Conservation (phyloP, 2,888 invertebrate genomes). For the Byasa hedistus region DNA sequence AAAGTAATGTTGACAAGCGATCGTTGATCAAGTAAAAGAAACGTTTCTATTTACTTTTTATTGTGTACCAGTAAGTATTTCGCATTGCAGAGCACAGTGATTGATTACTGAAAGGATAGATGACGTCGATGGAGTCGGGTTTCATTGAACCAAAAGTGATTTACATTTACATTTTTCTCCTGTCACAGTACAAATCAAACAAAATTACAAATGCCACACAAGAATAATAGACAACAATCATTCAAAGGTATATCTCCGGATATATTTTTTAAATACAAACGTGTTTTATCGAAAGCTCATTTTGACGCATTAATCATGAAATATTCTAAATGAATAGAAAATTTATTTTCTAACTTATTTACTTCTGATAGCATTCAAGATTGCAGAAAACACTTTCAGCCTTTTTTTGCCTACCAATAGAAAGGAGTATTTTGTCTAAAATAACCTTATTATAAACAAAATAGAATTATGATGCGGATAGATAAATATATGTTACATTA, state of each 20-base stretch:
- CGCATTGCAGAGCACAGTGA: slow-evolving; percentile 23
- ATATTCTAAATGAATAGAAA: too few species aligned
- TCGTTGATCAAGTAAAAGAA: neutral
- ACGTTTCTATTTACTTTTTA: slow-evolving; percentile 7
- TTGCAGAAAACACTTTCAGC: too few species aligned
- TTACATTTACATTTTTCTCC: slow-evolving; percentile 17
- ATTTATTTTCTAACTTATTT: too few species aligned
- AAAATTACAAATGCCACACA: slow-evolving; percentile 4
- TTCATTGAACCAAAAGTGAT: slow-evolving; percentile 22
- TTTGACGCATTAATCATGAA: too few species aligned
- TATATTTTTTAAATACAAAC: neutral
- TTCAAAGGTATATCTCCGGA: neutral
- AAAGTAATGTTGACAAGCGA: neutral
- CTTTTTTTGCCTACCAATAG: too few species aligned
- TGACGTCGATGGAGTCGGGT: slow-evolving; percentile 14
- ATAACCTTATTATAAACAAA: too few species aligned
- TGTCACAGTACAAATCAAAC: slow-evolving; percentile 18
- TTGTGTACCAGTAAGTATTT: slow-evolving; percentile 16
- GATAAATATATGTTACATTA: neutral
- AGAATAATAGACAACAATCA: slow-evolving; percentile 15
- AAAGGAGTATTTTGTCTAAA: too few species aligned
- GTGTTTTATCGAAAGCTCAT: neutral
- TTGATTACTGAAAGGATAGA: slow-evolving; percentile 22
- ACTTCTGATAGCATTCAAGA: too few species aligned
- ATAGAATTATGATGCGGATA: too few species aligned